phyloP scores from a whole-genome alignment of 2,113 vertebrate genomes.

The western clawed frog (Xenopus tropicalis) region UCB_Xtro_10.0 CM004443.2:157320001-157320500 shows the following conservation, averaged over 20 bases:
- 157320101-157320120: too few relatives aligned
- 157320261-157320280: constrained; percentile 50
- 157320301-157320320: constrained; percentile 49
- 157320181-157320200: constrained; percentile 49
- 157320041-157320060: too few relatives aligned
- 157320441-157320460: constrained; percentile 32
- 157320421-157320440: constrained; percentile 51
- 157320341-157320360: constrained; percentile 46
- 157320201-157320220: constrained; percentile 49
- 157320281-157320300: constrained; percentile 57
- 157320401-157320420: constrained; percentile 49
- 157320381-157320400: constrained; percentile 41
- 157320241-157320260: constrained; percentile 46
- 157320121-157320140: too few relatives aligned
- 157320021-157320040: too few relatives aligned
- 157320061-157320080: too few relatives aligned
- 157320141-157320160: too few relatives aligned
- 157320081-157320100: too few relatives aligned
- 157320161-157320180: neutral
- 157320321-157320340: constrained; percentile 41
- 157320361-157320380: constrained; percentile 34
- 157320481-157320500: neutral
- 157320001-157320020: too few relatives aligned
- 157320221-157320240: constrained; percentile 47
- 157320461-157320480: neutral